phyloP scores from a whole-genome alignment of 2,888 invertebrate species.

The Plebejus melissa region DNA sequence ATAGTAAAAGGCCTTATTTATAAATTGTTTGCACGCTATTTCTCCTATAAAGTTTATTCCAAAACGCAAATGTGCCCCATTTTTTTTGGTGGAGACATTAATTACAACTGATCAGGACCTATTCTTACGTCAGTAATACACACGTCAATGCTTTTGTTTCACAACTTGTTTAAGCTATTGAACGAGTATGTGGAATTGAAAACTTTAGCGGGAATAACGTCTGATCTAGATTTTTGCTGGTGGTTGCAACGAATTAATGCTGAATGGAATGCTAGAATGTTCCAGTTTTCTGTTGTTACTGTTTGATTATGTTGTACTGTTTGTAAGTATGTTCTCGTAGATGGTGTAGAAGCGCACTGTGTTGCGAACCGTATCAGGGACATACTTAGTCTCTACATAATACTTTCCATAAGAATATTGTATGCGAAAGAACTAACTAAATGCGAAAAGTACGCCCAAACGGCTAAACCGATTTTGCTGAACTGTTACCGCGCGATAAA shows the following conservation, averaged over 20 bases:
- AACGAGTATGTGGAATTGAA: conserved; percentile 30
- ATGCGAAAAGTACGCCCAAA: too few relatives aligned
- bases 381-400: too few relatives aligned
- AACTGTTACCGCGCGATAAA: too few relatives aligned
- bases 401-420: too few relatives aligned
- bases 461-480: too few relatives aligned
- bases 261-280: conserved; percentile 9
- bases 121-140: not conserved
- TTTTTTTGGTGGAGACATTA: not conserved
- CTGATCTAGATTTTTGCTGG: conserved; percentile 11
- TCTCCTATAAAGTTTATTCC: too few relatives aligned
- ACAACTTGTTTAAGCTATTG: conserved; percentile 39
- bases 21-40: too few relatives aligned
- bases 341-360: not conserved
- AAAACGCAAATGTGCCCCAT: too few relatives aligned
- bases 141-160: conserved; percentile 41
- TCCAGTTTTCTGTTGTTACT: not conserved
- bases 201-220: conserved; percentile 27
- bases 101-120: not conserved
- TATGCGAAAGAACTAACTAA: too few relatives aligned
- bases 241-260: conserved; percentile 33
- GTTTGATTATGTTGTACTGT: not conserved
- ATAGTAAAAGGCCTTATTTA: too few relatives aligned
- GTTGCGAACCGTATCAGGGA: too few relatives aligned
- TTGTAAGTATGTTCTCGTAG: not conserved